These are phyloP conservation scores for Microctonus hyperodae DNA, from an alignment of 2,888 invertebrate species.

Conservation along the genomic window DNA sequence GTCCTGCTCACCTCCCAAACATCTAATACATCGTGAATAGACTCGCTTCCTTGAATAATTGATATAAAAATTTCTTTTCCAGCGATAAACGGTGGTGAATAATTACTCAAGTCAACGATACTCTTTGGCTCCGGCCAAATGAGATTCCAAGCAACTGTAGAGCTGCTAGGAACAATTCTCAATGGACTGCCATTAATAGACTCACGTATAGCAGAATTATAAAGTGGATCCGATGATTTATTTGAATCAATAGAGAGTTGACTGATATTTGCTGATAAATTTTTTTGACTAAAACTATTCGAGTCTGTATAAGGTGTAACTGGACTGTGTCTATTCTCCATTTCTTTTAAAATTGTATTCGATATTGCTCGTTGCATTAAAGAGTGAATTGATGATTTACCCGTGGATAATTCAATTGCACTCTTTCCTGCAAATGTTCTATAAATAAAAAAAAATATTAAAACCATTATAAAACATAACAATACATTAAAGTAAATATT, in stretches of 20 bases:
- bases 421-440: slow-evolving; percentile 60
- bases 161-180: slow-evolving; percentile 46
- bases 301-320: slow-evolving; percentile 49
- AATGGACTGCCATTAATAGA: slow-evolving; percentile 51
- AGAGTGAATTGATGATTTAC: slow-evolving; percentile 49
- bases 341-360: slow-evolving; percentile 52
- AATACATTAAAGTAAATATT: background rate
- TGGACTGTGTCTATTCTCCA: slow-evolving; percentile 53
- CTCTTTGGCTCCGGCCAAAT: slow-evolving; percentile 71
- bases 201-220: slow-evolving; percentile 51
- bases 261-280: slow-evolving; percentile 54
- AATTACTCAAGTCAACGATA: slow-evolving; percentile 64
- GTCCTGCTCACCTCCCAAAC: slow-evolving; percentile 66
- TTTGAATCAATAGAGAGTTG: slow-evolving; percentile 57
- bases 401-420: slow-evolving; percentile 55
- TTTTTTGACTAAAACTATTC: slow-evolving; percentile 52
- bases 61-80: slow-evolving; percentile 64
- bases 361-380: slow-evolving; percentile 52
- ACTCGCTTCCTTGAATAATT: slow-evolving; percentile 61
- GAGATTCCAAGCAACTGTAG: slow-evolving; percentile 53
- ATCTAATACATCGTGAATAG: slow-evolving; percentile 63
- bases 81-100: slow-evolving; percentile 61
- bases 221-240: slow-evolving; percentile 57
- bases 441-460: slow-evolving; percentile 21
- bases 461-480: background rate